A percentile compares a stretch with the other conserved stretches of the same genome.
These are phyloP conservation scores for Bradypus variegatus DNA, from an alignment of 2,797 vertebrate genomes.

Conservation along the genomic window DNA sequence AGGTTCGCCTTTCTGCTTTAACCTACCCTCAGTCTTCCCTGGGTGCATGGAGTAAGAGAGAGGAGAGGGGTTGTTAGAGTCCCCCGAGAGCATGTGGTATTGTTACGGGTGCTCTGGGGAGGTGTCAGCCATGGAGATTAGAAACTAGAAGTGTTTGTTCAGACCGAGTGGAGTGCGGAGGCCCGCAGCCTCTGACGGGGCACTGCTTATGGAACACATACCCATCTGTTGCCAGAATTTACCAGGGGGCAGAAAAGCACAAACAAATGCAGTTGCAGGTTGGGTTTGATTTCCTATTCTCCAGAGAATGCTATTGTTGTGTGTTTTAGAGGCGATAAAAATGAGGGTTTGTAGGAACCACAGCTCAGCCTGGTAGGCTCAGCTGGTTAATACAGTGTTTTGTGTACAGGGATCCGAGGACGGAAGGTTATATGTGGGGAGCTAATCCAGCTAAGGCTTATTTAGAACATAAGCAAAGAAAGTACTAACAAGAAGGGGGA, in stretches of 20 bases:
- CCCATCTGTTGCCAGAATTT: conserved; percentile 60
- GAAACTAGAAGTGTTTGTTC: not conserved
- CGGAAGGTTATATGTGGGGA: not conserved
- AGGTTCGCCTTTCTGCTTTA: no score
- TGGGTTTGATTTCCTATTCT: conserved; percentile 48
- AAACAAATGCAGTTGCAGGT: conserved; percentile 44
- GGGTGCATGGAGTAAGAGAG: no score
- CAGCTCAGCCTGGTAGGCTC: not conserved
- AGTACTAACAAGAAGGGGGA: not conserved
- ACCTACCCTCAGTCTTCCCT: no score
- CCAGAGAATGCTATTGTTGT: conserved; percentile 31
- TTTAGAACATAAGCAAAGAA: not conserved
- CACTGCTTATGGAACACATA: conserved; percentile 22
- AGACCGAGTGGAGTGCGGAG: not conserved
- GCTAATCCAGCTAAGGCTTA: not conserved
- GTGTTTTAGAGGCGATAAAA: conserved; percentile 53
- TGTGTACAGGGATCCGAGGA: conserved; percentile 23
- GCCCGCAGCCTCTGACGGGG: fast-evolving
- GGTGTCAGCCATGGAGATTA: not conserved
- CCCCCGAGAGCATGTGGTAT: not conserved
- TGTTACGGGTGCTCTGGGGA: fast-evolving
- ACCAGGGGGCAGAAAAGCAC: conserved; percentile 25
- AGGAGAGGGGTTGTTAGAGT: conserved; percentile 34
- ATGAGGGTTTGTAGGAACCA: conserved; percentile 47
- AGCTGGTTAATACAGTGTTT: conserved; percentile 42